Evolutionary conservation across 2,797 vertebrate species (phyloP), one percentile per base, ranked within the genome.

Genomic region (Acipenser transmontanus): DNA sequence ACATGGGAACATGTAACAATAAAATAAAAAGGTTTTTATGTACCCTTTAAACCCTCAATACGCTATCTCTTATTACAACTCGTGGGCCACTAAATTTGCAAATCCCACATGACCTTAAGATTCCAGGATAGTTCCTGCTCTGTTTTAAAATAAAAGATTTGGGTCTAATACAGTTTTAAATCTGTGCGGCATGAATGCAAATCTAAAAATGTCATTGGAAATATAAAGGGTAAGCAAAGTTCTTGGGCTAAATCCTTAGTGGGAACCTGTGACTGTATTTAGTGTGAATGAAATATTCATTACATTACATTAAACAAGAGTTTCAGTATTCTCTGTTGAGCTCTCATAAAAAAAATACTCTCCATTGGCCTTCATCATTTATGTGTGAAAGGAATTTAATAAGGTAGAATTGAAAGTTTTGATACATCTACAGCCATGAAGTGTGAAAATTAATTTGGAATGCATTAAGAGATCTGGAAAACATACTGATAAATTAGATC

Each of bases 31-130:
- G 34, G 34, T 34, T 17, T 1, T 17, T 17, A 17, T 17, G 14
- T 17, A 17, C 17, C 34, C 34, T 34, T 70, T 7, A 12, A 63
- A n/a, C 68, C 76, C 73, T 75, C 63, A 69, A 9, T 69, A 71
- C 1, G 9, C 49, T 71, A 71, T 14, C 6, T 0, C 4, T 66
- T 69, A 54, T 11, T 69, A 66, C 62, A 0, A 34, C 10, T 20
- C 68, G 13, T 67, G 49, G 64, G 68, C 7, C 0, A 6, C 63
- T 72, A 71, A 48, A 73, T 74, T 76, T 66, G 1, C 65, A 62
- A 80, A 73, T 76, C 49, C 49, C 62, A 64, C 2, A 56, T 0
- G 50, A 62, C 65, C 34, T 50, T 69, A 71, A 71, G 1, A n/a
- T 59, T 47, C 20, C 4, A 6, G 5, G 60, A 50, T 71, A 64